Percentiles rank a stretch among this genome's conserved stretches.
phyloP scores from a whole-genome alignment of 2,888 invertebrate genomes.

The Gymnoscelis rufifasciata region DNA sequence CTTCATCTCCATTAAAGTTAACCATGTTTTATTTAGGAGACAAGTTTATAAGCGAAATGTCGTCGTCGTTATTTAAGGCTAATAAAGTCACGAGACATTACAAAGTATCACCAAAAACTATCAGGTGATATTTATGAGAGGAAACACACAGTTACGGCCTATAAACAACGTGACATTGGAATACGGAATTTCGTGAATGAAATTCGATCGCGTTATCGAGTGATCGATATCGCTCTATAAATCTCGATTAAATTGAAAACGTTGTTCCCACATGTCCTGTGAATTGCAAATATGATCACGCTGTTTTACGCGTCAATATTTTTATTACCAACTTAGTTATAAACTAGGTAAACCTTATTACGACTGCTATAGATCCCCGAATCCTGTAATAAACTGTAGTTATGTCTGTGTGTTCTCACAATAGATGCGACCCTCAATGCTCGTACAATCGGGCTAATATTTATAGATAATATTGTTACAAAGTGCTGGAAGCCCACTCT shows the following conservation, averaged over 20 bases:
- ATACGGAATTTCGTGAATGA: slow-evolving; percentile 26
- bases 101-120: slow-evolving; percentile 27
- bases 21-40: slow-evolving; percentile 33
- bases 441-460: slow-evolving; percentile 63
- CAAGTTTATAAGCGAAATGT: slow-evolving; percentile 30
- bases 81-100: slow-evolving; percentile 28
- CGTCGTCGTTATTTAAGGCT: slow-evolving; percentile 29
- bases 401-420: slow-evolving; percentile 32
- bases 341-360: slow-evolving; percentile 1
- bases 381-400: slow-evolving; percentile 4
- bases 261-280: slow-evolving; percentile 61
- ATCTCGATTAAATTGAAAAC: slow-evolving; percentile 52
- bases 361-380: slow-evolving; percentile 12
- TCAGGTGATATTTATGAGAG: slow-evolving; percentile 28
- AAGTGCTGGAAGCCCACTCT: slow-evolving; percentile 40
- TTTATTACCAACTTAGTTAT: slow-evolving; percentile 24
- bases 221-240: slow-evolving; percentile 28
- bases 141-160: slow-evolving; percentile 27
- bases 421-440: slow-evolving; percentile 46
- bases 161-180: slow-evolving; percentile 21
- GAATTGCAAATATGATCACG: slow-evolving; percentile 56
- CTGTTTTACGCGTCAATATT: slow-evolving; percentile 41
- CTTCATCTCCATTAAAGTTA: slow-evolving; percentile 32
- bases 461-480: slow-evolving; percentile 73
- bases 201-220: slow-evolving; percentile 24